Percentiles rank a stretch among this genome's conserved stretches.
Evolutionary conservation across 2,797 vertebrate species (phyloP).

Genomic region (Pantherophis alleghaniensis): DNA sequence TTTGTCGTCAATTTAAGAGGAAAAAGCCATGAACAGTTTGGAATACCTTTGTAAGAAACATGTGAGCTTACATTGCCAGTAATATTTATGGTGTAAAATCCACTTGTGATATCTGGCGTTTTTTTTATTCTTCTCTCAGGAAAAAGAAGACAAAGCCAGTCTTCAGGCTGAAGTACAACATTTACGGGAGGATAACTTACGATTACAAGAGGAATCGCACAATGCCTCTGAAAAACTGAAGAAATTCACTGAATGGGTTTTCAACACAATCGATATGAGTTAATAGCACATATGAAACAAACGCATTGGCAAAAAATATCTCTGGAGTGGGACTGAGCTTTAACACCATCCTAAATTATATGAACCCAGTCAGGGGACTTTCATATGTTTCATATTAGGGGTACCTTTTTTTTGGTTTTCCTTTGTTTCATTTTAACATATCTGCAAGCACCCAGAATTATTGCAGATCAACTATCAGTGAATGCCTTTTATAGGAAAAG

Average conservation of each 20-base stretch:
- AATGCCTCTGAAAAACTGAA: slow-evolving; percentile 94
- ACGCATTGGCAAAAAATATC: slow-evolving; percentile 19
- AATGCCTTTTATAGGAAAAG: slow-evolving; percentile 78
- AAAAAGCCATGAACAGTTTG: neutral
- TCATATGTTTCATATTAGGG: slow-evolving; percentile 55
- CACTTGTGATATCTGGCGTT: slow-evolving; percentile 37
- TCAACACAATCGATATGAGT: slow-evolving; percentile 98
- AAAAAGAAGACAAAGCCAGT: slow-evolving; percentile 89
- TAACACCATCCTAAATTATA: slow-evolving; percentile 58
- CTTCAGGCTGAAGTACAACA: slow-evolving; percentile 92
- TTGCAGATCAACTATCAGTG: slow-evolving; percentile 72
- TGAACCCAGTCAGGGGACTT: slow-evolving; percentile 56
- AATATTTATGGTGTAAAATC: slow-evolving; percentile 14
- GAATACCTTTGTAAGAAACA: neutral
- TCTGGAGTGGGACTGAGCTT: slow-evolving; percentile 53
- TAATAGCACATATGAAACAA: slow-evolving; percentile 56
- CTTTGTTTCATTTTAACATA: slow-evolving; percentile 44
- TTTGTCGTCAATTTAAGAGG: neutral
- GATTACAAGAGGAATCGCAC: slow-evolving; percentile 94
- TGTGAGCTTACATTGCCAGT: neutral
- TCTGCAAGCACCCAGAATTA: slow-evolving; percentile 64
- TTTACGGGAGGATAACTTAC: slow-evolving; percentile 91
- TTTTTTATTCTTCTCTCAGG: slow-evolving; percentile 70
- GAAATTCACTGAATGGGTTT: slow-evolving; percentile 99
- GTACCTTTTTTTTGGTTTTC: slow-evolving; percentile 13